Conservation (phyloP, 2,797 vertebrate genomes). For the Psittacula echo region DNA sequence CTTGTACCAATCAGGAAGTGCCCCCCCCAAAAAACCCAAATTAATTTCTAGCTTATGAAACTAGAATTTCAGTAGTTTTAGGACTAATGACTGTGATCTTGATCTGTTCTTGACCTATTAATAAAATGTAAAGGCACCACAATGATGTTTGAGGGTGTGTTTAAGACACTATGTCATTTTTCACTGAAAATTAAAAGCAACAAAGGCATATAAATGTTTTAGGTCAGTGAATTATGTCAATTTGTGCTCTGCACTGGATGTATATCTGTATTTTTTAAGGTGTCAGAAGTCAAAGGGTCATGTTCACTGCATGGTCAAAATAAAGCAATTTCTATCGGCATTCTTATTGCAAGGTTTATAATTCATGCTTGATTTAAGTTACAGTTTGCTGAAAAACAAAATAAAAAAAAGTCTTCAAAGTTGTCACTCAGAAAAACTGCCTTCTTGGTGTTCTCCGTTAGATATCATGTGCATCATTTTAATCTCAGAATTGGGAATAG, state of each 20-base stretch:
- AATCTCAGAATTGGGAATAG: background rate
- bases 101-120: background rate
- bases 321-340: background rate
- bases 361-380: background rate
- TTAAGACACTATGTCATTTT: background rate
- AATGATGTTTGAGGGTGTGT: background rate
- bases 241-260: background rate
- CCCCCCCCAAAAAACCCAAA: background rate
- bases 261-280: background rate
- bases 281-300: background rate
- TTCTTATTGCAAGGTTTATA: background rate
- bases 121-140: background rate
- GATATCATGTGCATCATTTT: background rate
- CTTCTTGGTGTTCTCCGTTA: background rate
- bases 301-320: background rate
- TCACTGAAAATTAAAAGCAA: conserved; percentile 16
- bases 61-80: background rate
- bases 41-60: background rate
- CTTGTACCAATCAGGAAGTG: background rate
- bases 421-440: background rate
- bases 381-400: background rate
- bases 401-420: background rate
- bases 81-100: background rate
- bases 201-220: background rate
- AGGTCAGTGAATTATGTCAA: background rate